These are phyloP conservation scores for Drosophila merina DNA, from an alignment of 2,888 invertebrate genomes.

Conservation along the genomic window DNA sequence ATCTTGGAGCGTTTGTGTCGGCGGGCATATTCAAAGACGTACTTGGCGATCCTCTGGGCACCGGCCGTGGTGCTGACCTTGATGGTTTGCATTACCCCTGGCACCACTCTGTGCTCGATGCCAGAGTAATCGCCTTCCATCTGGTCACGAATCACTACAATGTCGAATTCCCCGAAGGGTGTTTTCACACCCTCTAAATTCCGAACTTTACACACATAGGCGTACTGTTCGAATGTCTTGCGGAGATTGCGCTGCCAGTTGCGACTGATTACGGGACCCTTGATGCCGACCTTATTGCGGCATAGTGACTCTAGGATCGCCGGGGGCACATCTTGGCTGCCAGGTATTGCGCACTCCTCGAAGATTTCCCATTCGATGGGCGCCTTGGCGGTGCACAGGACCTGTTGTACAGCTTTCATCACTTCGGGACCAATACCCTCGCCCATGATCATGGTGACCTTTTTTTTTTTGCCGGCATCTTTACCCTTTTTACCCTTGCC, in stretches of 20 bases:
- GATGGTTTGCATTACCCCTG: slow-evolving; percentile 96
- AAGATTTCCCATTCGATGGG: slow-evolving; percentile 97
- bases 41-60: slow-evolving; percentile 97
- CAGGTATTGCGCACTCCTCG: slow-evolving; percentile 92
- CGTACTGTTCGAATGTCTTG: slow-evolving; percentile 91
- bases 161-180: slow-evolving; percentile 94
- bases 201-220: slow-evolving; percentile 97
- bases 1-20: slow-evolving; percentile 96
- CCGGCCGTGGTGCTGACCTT: slow-evolving; percentile 97
- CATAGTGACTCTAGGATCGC: slow-evolving; percentile 91
- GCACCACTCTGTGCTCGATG: slow-evolving; percentile 95
- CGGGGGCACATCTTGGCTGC: slow-evolving; percentile 91
- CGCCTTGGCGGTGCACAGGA: slow-evolving; percentile 92
- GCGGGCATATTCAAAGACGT: slow-evolving; percentile 98
- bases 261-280: slow-evolving; percentile 80
- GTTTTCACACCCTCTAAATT: slow-evolving; percentile 94
- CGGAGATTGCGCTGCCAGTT: slow-evolving; percentile 86
- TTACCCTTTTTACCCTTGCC: slow-evolving; percentile 22
- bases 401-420: slow-evolving; percentile 92
- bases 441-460: slow-evolving; percentile 95
- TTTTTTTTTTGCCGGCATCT: neutral
- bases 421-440: slow-evolving; percentile 98
- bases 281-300: slow-evolving; percentile 92
- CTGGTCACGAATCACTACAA: slow-evolving; percentile 97
- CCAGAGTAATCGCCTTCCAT: slow-evolving; percentile 99